These are phyloP conservation scores for Botia kubotai DNA, from an alignment of 2,797 vertebrate genomes.

Conservation along the genomic window DNA sequence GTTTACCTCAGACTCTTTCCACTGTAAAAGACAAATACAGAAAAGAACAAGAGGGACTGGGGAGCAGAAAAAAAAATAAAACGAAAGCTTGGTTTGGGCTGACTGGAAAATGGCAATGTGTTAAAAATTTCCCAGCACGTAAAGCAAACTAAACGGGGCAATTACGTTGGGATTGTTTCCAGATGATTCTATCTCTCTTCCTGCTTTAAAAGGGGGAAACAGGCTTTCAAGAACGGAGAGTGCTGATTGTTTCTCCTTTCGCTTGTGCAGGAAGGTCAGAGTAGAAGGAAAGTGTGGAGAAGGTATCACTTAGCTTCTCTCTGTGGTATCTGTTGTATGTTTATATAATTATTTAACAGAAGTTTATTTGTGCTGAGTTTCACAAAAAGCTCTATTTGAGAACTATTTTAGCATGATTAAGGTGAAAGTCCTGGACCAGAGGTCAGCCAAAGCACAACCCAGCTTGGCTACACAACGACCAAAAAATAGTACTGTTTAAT, in stretches of 20 bases:
- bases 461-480: background rate
- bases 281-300: constrained; percentile 1
- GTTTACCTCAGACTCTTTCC: constrained; percentile 61
- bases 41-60: constrained; percentile 23
- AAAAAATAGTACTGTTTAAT: constrained; percentile 8
- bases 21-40: constrained; percentile 59
- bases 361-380: constrained; percentile 34
- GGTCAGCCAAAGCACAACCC: constrained; percentile 24
- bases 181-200: constrained; percentile 69
- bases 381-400: constrained; percentile 45
- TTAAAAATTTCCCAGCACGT: constrained; percentile 74
- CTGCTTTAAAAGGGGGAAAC: constrained; percentile 58
- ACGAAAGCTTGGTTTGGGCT: constrained; percentile 45
- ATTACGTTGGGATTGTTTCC: constrained; percentile 73
- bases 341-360: constrained; percentile 18
- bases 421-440: constrained; percentile 20
- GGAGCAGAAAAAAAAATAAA: background rate
- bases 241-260: constrained; percentile 54
- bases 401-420: constrained; percentile 50
- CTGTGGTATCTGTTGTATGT: constrained; percentile 30
- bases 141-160: constrained; percentile 70
- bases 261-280: constrained; percentile 46
- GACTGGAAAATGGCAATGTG: constrained; percentile 70
- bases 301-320: constrained; percentile 31
- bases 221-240: constrained; percentile 54